These are phyloP conservation scores for Lasioglossum baleicum DNA, from an alignment of 1,140 invertebrate genomes.

Conservation along the genomic window DNA sequence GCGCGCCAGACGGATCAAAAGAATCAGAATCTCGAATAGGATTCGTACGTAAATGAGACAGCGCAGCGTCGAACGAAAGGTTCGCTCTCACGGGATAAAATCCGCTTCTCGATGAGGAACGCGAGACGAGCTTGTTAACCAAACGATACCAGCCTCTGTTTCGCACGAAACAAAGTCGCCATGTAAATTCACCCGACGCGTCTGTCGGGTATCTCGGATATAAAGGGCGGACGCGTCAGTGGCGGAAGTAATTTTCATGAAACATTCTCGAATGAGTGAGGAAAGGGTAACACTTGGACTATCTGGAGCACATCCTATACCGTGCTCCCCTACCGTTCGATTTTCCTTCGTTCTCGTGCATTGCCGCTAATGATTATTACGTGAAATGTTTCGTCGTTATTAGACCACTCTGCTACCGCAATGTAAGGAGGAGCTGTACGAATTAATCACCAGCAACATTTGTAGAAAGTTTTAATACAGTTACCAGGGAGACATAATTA, in stretches of 20 bases:
- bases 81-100: constrained; percentile 9
- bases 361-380: constrained; percentile 21
- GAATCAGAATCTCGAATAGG: constrained; percentile 1
- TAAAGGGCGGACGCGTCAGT: constrained; percentile 57
- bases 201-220: constrained; percentile 45
- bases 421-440: too few relatives aligned
- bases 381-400: background rate
- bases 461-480: too few relatives aligned
- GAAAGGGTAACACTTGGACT: constrained; percentile 45
- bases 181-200: constrained; percentile 59
- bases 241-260: constrained; percentile 65
- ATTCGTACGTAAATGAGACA: constrained; percentile 18
- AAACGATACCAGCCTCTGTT: constrained; percentile 48
- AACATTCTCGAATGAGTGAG: constrained; percentile 65
- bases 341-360: constrained; percentile 29
- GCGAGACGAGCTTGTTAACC: constrained; percentile 40
- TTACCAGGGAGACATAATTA: too few relatives aligned
- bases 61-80: constrained; percentile 4
- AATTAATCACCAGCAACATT: too few relatives aligned
- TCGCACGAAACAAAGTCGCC: constrained; percentile 58
- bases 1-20: constrained; percentile 7
- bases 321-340: constrained; percentile 16
- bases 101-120: constrained; percentile 19
- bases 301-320: constrained; percentile 29
- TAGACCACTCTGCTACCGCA: background rate